Percentiles rank a stretch among this genome's conserved stretches.
Evolutionary conservation across 2,888 invertebrate species (phyloP).

Genomic region (Caenorhabditis sp.): DNA sequence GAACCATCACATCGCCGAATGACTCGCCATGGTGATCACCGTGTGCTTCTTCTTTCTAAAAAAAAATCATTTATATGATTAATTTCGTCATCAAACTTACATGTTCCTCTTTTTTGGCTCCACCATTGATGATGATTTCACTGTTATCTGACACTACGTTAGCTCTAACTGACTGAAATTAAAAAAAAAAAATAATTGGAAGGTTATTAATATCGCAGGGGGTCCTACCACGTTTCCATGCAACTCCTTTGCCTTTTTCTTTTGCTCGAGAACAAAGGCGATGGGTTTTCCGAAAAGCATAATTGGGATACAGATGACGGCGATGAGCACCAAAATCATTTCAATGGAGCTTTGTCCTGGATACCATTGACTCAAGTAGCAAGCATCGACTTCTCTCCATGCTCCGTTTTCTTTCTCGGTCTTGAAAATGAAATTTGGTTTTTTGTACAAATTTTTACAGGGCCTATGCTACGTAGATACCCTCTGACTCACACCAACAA

Average conservation of each 20-base stretch:
- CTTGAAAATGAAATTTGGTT: no score
- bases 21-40: constrained; percentile 45
- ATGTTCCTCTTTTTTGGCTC: constrained; percentile 41
- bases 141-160: constrained; percentile 68
- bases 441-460: no score
- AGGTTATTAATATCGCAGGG: not conserved
- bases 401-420: constrained; percentile 30
- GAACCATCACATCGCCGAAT: constrained; percentile 88
- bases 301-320: constrained; percentile 69
- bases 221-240: constrained; percentile 59
- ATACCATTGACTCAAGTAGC: constrained; percentile 71
- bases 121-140: constrained; percentile 67
- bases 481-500: constrained; percentile 21
- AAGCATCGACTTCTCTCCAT: constrained; percentile 42
- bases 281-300: constrained; percentile 71
- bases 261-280: constrained; percentile 61
- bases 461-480: no score
- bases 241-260: constrained; percentile 62
- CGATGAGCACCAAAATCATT: constrained; percentile 72
- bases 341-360: constrained; percentile 70
- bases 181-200: not conserved
- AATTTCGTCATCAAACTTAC: no score
- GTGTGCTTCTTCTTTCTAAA: constrained; percentile 18
- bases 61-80: no score
- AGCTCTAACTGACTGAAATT: constrained; percentile 64